Conservation (phyloP, 2,888 invertebrate species). For the Dryobotodes eremita region DNA sequence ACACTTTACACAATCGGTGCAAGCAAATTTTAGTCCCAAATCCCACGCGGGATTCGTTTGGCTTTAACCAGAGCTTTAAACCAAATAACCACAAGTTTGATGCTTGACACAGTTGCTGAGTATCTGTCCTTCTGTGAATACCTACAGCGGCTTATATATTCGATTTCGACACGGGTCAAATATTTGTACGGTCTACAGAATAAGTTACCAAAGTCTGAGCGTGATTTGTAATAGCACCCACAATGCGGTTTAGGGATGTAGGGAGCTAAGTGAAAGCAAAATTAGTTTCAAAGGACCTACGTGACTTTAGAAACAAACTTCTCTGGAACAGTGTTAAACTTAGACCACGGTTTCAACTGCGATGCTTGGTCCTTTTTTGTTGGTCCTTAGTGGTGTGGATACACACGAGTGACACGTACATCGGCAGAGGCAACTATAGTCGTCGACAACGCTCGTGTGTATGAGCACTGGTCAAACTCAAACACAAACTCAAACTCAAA, state of each 20-base stretch:
- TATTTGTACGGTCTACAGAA: slow-evolving; percentile 41
- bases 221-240: slow-evolving; percentile 34
- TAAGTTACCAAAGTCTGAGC: slow-evolving; percentile 25
- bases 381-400: no score
- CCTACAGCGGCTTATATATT: slow-evolving; percentile 1
- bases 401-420: no score
- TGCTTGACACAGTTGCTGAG: background rate
- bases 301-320: slow-evolving; percentile 45
- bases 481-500: no score
- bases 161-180: slow-evolving; percentile 18
- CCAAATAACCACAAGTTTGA: background rate
- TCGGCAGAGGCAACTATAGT: no score
- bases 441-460: no score
- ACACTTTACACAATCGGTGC: no score
- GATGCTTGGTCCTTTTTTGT: slow-evolving; percentile 5
- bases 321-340: slow-evolving; percentile 11
- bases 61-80: background rate
- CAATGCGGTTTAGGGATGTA: slow-evolving; percentile 16
- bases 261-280: slow-evolving; percentile 22
- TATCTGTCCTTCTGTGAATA: background rate
- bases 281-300: slow-evolving; percentile 42
- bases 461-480: no score
- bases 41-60: background rate
- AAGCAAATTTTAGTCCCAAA: background rate
- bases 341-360: slow-evolving; percentile 13